Percentiles rank a stretch among this genome's conserved stretches.
phyloP scores from a whole-genome alignment of 2,888 invertebrate species.

The Parnassius mnemosyne region DNA sequence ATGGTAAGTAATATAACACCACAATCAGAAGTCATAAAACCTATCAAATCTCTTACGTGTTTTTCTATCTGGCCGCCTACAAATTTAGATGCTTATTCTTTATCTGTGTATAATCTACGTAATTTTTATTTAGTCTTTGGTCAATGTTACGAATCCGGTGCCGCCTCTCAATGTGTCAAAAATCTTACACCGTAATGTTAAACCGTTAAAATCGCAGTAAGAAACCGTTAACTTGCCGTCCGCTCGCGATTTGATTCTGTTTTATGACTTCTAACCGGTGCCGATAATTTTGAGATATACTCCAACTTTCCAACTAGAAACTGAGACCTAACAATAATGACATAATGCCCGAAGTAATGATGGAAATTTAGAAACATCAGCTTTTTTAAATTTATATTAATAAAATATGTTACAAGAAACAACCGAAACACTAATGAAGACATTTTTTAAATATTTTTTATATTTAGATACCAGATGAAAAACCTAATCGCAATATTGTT shows the following conservation, averaged over 20 bases:
- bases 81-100: background rate
- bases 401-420: no score
- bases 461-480: no score
- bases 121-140: constrained; percentile 28
- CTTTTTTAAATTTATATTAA: no score
- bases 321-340: background rate
- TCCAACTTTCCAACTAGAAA: constrained; percentile 31
- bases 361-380: no score
- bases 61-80: background rate
- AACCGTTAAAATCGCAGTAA: background rate
- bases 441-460: no score
- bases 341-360: no score
- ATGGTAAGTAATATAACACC: constrained; percentile 17
- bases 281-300: constrained; percentile 3
- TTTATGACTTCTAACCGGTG: constrained; percentile 37
- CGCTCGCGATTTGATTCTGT: constrained; percentile 24
- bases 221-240: constrained; percentile 9
- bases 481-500: no score
- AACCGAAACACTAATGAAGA: no score
- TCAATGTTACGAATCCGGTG: constrained; percentile 5
- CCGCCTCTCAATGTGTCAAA: constrained; percentile 6
- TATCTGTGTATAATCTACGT: constrained; percentile 28
- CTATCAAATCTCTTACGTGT: constrained; percentile 7
- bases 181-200: background rate
- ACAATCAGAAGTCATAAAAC: constrained; percentile 38